Conservation (phyloP, 2,797 vertebrate genomes). For the Cottoperca gobio region DNA sequence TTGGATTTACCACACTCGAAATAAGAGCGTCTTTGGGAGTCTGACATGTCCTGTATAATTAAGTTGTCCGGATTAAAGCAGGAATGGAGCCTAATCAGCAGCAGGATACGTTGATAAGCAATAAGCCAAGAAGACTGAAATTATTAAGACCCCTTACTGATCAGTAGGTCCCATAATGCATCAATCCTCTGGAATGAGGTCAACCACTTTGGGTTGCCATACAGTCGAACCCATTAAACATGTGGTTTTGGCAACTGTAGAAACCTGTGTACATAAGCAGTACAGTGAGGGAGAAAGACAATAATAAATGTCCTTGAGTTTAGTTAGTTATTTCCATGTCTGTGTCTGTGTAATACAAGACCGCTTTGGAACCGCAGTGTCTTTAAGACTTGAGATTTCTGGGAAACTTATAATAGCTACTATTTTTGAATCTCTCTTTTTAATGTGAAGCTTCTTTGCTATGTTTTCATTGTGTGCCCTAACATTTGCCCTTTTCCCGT, state of each 20-base stretch:
- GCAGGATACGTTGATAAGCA: conserved; percentile 76
- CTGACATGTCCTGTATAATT: conserved; percentile 83
- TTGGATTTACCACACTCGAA: conserved; percentile 55
- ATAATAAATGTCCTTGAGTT: conserved; percentile 30
- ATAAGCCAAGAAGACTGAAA: conserved; percentile 75
- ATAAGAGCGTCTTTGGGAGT: conserved; percentile 70
- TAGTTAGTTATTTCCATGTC: conserved; percentile 23
- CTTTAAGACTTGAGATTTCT: conserved; percentile 40
- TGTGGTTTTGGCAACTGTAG: conserved; percentile 53
- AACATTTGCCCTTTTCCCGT: conserved; percentile 37
- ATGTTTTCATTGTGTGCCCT: conserved; percentile 20
- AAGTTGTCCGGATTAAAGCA: conserved; percentile 79
- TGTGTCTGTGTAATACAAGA: conserved; percentile 15
- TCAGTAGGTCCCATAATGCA: conserved; percentile 69
- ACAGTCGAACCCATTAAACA: conserved; percentile 67
- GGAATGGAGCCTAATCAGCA: conserved; percentile 76
- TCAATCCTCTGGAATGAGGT: conserved; percentile 71
- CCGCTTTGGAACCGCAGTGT: conserved; percentile 9
- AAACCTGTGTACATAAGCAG: conserved; percentile 17
- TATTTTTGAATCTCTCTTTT: conserved; percentile 22
- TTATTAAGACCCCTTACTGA: conserved; percentile 70
- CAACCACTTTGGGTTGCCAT: conserved; percentile 60
- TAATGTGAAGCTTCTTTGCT: conserved; percentile 10
- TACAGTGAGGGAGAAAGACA: conserved; percentile 30
- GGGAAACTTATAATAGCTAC: conserved; percentile 38